Conservation (phyloP, 2,113 vertebrate species). For the Rhinolophus sinicus region DNA sequence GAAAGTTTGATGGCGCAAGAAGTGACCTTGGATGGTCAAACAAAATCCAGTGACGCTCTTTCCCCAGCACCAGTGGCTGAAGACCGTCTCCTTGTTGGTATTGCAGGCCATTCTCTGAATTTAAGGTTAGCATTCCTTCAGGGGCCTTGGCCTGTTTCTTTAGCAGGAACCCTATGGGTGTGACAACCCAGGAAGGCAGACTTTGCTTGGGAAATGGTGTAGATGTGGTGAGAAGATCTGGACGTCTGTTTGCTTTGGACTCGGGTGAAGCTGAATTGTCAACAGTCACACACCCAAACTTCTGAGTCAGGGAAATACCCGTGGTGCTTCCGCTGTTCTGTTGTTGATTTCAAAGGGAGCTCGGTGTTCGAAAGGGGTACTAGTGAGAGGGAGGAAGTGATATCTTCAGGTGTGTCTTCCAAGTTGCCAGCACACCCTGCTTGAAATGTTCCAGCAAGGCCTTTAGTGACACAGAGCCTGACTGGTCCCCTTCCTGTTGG, state of each 20-base stretch:
- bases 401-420: neutral
- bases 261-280: neutral
- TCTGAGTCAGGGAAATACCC: neutral
- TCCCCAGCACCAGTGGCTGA: neutral
- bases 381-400: neutral
- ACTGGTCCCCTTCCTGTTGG: neutral
- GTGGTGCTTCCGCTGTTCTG: neutral
- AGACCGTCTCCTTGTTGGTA: neutral
- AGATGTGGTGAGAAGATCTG: neutral
- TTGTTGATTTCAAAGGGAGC: neutral
- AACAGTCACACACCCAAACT: neutral
- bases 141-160: neutral
- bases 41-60: neutral
- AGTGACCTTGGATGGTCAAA: neutral
- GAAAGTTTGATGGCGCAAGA: neutral
- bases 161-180: accelerated
- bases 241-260: neutral
- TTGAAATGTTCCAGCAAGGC: neutral
- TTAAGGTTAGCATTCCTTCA: neutral
- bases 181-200: too few species aligned
- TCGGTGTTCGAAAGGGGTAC: neutral
- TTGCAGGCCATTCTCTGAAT: neutral
- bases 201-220: neutral
- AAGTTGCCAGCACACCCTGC: neutral
- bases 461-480: neutral